These are phyloP conservation scores for Eidolon helvum DNA, from an alignment of 2,113 vertebrate species.

Conservation along the genomic window DNA sequence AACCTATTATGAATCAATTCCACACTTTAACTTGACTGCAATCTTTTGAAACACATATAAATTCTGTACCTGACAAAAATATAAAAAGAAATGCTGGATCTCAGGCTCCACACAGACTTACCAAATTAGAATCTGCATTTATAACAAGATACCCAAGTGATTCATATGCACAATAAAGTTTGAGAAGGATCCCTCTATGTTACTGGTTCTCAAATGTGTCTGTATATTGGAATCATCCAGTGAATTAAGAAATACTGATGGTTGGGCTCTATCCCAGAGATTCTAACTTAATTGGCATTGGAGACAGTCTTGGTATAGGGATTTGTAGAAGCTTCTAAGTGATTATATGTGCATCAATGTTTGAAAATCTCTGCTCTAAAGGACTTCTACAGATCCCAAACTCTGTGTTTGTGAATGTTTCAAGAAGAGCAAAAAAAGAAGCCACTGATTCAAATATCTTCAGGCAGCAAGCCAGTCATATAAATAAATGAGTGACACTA, in stretches of 20 bases:
- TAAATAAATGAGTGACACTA: background rate
- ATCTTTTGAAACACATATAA: conserved; percentile 6
- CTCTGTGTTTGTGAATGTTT: background rate
- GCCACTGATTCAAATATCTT: background rate
- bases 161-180: background rate
- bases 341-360: background rate
- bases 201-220: background rate
- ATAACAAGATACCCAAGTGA: background rate
- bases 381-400: background rate
- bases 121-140: background rate
- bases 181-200: background rate
- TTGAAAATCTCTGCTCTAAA: background rate
- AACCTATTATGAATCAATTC: conserved; percentile 26
- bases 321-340: background rate
- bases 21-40: background rate
- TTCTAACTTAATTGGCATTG: background rate
- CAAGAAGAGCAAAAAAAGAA: background rate
- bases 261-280: background rate
- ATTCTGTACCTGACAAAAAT: background rate
- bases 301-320: too few relatives aligned
- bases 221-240: background rate
- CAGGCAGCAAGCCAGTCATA: background rate
- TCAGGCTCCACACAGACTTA: background rate
- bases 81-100: too few relatives aligned
- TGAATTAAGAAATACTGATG: background rate